Evolutionary conservation across 2,888 invertebrate genomes (phyloP).

Genomic region (Agriopis marginaria): DNA sequence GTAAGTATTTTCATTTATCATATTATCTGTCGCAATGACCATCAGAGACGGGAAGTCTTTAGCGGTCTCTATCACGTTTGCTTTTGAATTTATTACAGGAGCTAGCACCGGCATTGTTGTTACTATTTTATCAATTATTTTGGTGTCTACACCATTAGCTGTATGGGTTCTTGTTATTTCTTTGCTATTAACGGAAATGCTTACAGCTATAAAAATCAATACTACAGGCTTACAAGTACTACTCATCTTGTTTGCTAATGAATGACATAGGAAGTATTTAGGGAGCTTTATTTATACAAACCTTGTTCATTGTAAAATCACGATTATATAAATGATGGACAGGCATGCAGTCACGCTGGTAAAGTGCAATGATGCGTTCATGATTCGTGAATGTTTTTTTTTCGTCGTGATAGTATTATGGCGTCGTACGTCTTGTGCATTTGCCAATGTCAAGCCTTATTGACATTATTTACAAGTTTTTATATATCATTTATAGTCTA

Average conservation of each 20-base stretch:
- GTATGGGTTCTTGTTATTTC: conserved; percentile 5
- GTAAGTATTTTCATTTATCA: background rate
- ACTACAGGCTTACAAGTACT: conserved; percentile 38
- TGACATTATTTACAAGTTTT: too few species aligned
- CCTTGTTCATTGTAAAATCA: conserved; percentile 65
- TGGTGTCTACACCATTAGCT: background rate
- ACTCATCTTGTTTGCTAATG: conserved; percentile 62
- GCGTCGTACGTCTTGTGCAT: too few species aligned
- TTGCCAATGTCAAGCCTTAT: too few species aligned
- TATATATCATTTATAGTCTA: too few species aligned
- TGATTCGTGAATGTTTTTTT: background rate
- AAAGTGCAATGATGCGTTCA: conserved; percentile 12
- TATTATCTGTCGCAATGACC: conserved; percentile 58
- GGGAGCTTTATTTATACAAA: conserved; percentile 72
- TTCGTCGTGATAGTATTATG: too few species aligned
- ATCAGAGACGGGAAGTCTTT: conserved; percentile 74
- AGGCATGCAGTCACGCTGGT: conserved; percentile 25
- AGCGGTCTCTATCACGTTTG: conserved; percentile 63
- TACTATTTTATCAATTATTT: conserved; percentile 15
- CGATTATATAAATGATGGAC: conserved; percentile 51
- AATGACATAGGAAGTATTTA: conserved; percentile 60
- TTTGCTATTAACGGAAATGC: conserved; percentile 6
- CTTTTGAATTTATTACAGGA: conserved; percentile 57
- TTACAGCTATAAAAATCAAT: conserved; percentile 25
- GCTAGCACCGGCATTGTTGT: conserved; percentile 64